Evolutionary conservation across 2,888 invertebrate genomes (phyloP), one percentile per base, ranked within the genome.

Genomic region (Apodemia duryi): DNA sequence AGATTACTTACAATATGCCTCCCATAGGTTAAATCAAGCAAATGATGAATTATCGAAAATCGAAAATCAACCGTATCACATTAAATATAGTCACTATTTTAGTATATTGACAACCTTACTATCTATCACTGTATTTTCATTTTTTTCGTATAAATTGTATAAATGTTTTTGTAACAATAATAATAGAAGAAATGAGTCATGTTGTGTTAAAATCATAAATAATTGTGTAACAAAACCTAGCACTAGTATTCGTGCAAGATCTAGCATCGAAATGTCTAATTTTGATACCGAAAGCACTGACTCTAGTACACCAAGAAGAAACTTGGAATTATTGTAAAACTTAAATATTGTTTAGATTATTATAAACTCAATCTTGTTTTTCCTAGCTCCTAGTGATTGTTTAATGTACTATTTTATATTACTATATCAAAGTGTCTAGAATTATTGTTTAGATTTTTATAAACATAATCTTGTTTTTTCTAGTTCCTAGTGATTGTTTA

Each of bases 221-320:
- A 54, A 54, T 29, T 54, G 28, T 54, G 9, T 54, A 10, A 54
- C 52, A 10, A 54, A 54, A 28, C 28, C 52, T 54, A 54, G 21
- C 10, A 54, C 52, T 29, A 52, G 9, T 52, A 54, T 54, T 28
- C 52, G 28, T 54, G 28, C 52, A 54, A 54, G 52, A 54, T 54
- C 52, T 10, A 54, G 52, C 10, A 28, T 54, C 1, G 52, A 28
- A 54, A 54, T 54, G 10, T 10, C 28, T 10, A 54, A 54, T 21
- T 46, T n/a, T 46, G 46, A 46, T 46, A 46, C 13, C 46, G 52
- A 52, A 52, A 52, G 52, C 52, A 52, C 52, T 52, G 52, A 52
- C 10, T 52, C 52, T 28, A 28, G 28, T 28, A 7, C 52, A 28
- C 52, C 28, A 21, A 28, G 51, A 28, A 52, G 28, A 28, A 52